A percentile compares a stretch with the other conserved stretches of the same genome.
These are phyloP conservation scores for Cryptocephalus moraei DNA, from an alignment of 2,888 invertebrate species.

Conservation along the genomic window DNA sequence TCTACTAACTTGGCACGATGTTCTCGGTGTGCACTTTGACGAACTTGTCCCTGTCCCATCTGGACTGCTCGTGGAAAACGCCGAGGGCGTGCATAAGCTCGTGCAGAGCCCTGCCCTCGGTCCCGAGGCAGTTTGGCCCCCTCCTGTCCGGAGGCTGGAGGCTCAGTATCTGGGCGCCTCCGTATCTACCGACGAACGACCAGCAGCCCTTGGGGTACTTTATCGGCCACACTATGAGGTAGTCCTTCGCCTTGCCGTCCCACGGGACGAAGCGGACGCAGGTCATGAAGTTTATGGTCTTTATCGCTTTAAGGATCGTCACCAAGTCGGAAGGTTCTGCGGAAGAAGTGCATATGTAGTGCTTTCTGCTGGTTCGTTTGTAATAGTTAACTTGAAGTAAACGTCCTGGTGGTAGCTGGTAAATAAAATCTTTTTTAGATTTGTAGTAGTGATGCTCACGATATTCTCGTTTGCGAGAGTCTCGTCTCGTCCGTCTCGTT, in stretches of 20 bases:
- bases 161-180: conserved; percentile 64
- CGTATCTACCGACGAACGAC: conserved; percentile 64
- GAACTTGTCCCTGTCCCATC: conserved; percentile 60
- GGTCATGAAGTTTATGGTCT: conserved; percentile 52
- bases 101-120: conserved; percentile 65
- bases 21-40: conserved; percentile 62
- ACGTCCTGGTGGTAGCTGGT: too few relatives aligned
- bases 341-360: conserved; percentile 10
- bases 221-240: conserved; percentile 54
- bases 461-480: too few relatives aligned
- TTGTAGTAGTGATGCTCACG: too few relatives aligned
- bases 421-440: too few relatives aligned
- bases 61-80: conserved; percentile 70
- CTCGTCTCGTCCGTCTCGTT: too few relatives aligned
- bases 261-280: conserved; percentile 55
- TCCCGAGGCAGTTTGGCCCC: conserved; percentile 54
- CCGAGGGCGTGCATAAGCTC: conserved; percentile 75
- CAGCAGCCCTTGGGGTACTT: conserved; percentile 61
- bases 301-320: conserved; percentile 49
- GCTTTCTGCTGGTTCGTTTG: too few relatives aligned
- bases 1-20: conserved; percentile 46
- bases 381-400: too few relatives aligned
- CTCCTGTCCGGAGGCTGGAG: conserved; percentile 51
- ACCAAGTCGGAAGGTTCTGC: conserved; percentile 47
- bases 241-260: conserved; percentile 53